Conservation (phyloP, 2,888 invertebrate genomes). For the Epirrita christyi region DNA sequence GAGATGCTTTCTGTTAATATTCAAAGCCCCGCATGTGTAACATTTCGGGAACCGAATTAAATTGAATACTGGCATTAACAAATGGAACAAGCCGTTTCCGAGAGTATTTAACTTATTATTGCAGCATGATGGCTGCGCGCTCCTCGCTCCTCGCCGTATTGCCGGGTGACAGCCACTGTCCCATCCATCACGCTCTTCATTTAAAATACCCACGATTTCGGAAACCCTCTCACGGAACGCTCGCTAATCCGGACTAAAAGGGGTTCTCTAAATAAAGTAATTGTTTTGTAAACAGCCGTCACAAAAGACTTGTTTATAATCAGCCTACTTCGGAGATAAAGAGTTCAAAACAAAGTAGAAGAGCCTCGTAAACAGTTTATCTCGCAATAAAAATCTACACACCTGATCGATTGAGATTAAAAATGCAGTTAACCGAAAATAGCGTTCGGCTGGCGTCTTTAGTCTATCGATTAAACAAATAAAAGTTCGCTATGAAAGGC, state of each 20-base stretch:
- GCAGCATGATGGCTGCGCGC: conserved; percentile 70
- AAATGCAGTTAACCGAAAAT: conserved; percentile 76
- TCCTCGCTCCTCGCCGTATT: conserved; percentile 60
- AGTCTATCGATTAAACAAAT: conserved; percentile 83
- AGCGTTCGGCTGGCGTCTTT: conserved; percentile 73
- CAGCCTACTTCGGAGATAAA: conserved; percentile 62
- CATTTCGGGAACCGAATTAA: conserved; percentile 79
- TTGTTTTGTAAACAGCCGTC: conserved; percentile 67
- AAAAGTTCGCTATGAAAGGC: conserved; percentile 82
- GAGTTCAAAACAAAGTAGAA: conserved; percentile 76
- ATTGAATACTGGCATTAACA: conserved; percentile 84
- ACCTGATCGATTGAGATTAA: conserved; percentile 79
- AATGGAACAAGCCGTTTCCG: conserved; percentile 78
- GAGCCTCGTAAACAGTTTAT: conserved; percentile 79
- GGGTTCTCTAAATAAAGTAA: conserved; percentile 69
- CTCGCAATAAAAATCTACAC: conserved; percentile 77
- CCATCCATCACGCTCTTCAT: conserved; percentile 82
- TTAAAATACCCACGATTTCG: conserved; percentile 81
- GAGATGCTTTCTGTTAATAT: conserved; percentile 69
- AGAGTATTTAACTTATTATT: conserved; percentile 81
- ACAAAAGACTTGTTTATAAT: conserved; percentile 61
- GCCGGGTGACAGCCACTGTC: conserved; percentile 74
- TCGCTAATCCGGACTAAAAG: conserved; percentile 70
- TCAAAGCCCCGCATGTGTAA: conserved; percentile 70
- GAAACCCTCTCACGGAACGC: conserved; percentile 65